phyloP scores from a whole-genome alignment of 2,888 invertebrate genomes.

The Cinara cedri region DNA sequence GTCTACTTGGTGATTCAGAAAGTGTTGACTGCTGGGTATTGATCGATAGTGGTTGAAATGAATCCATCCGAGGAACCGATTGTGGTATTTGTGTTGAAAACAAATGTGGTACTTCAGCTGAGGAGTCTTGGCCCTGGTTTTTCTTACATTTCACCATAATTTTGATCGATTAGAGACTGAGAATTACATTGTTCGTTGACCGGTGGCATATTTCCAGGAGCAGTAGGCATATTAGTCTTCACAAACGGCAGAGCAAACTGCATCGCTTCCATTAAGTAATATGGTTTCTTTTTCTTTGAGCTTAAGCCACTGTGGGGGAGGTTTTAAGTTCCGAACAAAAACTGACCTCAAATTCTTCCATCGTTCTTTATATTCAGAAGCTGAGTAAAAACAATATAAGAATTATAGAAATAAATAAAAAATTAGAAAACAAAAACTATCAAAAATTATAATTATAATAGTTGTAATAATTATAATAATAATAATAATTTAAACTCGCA shows the following conservation, averaged over 20 bases:
- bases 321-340: background rate
- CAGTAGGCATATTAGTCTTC: conserved; percentile 5
- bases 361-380: conserved; percentile 4
- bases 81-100: background rate
- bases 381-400: background rate
- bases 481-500: too few relatives aligned
- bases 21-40: background rate
- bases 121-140: background rate
- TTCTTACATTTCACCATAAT: background rate
- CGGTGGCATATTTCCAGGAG: background rate
- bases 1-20: background rate
- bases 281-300: conserved; percentile 2
- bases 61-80: background rate
- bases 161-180: background rate
- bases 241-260: background rate
- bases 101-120: conserved; percentile 4
- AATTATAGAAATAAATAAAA: background rate
- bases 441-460: background rate
- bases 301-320: background rate
- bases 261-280: background rate
- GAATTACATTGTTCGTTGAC: background rate
- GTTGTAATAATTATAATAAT: background rate
- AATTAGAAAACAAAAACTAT: background rate
- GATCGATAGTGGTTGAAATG: background rate
- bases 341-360: conserved; percentile 5